These are phyloP conservation scores for Ptychadena robeensis DNA, from an alignment of 2,797 vertebrate species.

Conservation along the genomic window DNA sequence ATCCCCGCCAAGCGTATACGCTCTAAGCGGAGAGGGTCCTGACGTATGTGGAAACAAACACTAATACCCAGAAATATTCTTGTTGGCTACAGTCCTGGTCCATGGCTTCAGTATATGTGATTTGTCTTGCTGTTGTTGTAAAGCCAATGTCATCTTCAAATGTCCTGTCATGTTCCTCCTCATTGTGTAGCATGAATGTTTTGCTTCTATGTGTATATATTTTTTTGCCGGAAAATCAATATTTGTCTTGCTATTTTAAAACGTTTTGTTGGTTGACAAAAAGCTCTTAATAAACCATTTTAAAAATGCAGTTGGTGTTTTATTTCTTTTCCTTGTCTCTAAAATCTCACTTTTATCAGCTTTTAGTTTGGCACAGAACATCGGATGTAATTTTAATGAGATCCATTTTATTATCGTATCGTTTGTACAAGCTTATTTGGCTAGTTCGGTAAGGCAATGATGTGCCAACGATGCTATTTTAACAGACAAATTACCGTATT, in stretches of 20 bases:
- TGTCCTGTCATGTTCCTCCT: not conserved
- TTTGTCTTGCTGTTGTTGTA: not conserved
- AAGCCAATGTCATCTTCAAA: not conserved
- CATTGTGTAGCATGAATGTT: not conserved
- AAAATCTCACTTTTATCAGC: too few species aligned
- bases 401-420: too few species aligned
- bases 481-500: too few species aligned
- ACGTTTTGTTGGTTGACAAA: constrained; percentile 6
- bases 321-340: not conserved
- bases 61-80: not conserved
- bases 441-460: too few species aligned
- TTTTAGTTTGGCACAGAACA: not conserved
- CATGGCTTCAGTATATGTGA: not conserved
- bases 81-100: not conserved
- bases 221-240: constrained; percentile 8
- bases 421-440: too few species aligned
- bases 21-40: too few species aligned
- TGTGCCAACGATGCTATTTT: too few species aligned
- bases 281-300: constrained; percentile 52
- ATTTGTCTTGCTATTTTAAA: constrained; percentile 19
- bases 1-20: too few species aligned
- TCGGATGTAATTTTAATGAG: not conserved
- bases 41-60: too few species aligned
- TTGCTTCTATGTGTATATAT: not conserved
- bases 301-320: constrained; percentile 15